These are phyloP conservation scores for Bombus vancouverensis DNA, from an alignment of 1,140 invertebrate species.

Conservation along the genomic window DNA sequence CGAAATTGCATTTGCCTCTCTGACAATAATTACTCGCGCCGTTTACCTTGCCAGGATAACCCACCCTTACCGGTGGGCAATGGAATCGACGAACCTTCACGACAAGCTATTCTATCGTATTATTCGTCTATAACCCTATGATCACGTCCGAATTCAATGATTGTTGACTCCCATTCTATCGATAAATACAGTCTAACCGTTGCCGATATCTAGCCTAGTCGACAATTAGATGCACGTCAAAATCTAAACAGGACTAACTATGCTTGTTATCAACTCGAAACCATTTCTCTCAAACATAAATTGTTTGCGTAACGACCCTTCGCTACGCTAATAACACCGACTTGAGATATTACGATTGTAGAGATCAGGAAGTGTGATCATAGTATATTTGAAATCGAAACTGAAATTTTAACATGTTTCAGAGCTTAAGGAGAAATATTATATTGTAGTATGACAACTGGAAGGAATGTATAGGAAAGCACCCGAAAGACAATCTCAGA, in stretches of 20 bases:
- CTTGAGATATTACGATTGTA: background rate
- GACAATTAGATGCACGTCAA: background rate
- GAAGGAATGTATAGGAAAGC: too few relatives aligned
- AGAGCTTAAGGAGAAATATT: too few relatives aligned
- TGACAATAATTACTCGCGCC: conserved; percentile 58
- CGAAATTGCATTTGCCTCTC: conserved; percentile 54
- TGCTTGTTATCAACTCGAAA: conserved; percentile 5
- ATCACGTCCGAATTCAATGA: conserved; percentile 42
- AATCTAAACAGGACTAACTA: background rate
- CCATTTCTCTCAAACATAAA: conserved; percentile 9
- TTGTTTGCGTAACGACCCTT: background rate
- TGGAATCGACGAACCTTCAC: conserved; percentile 29
- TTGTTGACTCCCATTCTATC: conserved; percentile 23
- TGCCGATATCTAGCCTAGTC: background rate
- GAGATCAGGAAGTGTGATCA: background rate
- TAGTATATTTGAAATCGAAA: background rate
- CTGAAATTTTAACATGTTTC: background rate
- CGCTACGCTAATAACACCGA: too few relatives aligned
- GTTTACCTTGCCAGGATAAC: conserved; percentile 41
- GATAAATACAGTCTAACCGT: background rate
- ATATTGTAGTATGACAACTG: too few relatives aligned
- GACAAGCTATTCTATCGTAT: conserved; percentile 34
- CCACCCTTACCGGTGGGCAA: conserved; percentile 24
- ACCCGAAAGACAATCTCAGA: too few relatives aligned
- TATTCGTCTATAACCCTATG: conserved; percentile 42